Conservation (phyloP, 2,113 vertebrate genomes). For the Hirundichthys speculiger region DNA sequence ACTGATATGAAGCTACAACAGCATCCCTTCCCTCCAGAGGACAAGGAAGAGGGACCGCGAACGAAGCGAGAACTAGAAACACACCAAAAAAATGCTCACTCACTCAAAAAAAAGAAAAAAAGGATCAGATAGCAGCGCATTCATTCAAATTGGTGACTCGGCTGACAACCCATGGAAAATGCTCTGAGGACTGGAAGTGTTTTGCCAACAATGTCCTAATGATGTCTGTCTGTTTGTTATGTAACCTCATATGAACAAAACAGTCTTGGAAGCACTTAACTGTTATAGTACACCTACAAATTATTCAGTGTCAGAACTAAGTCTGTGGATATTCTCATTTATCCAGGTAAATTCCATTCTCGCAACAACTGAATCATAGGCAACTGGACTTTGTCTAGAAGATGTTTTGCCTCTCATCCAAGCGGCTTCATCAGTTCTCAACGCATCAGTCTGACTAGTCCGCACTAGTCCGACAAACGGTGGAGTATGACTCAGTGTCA, state of each 20-base stretch:
- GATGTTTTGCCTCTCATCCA: no score
- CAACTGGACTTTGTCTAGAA: no score
- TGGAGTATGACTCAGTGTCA: no score
- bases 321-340: no score
- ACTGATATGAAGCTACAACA: conserved; percentile 51
- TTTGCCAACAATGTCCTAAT: conserved; percentile 36
- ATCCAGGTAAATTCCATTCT: no score
- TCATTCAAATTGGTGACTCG: conserved; percentile 5
- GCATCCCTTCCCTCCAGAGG: conserved; percentile 38
- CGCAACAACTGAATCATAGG: no score
- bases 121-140: conserved; percentile 5
- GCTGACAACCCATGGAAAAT: background rate
- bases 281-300: conserved; percentile 9
- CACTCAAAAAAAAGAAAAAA: background rate
- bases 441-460: no score
- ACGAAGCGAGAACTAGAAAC: conserved; percentile 17
- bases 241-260: conserved; percentile 41
- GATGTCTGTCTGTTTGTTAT: conserved; percentile 48
- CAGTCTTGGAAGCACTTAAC: conserved; percentile 10
- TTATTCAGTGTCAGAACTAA: conserved; percentile 27
- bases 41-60: conserved; percentile 16
- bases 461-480: no score
- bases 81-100: background rate
- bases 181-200: conserved; percentile 5
- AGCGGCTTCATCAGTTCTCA: no score